These are phyloP conservation scores for Phymanthus crucifer DNA, from an alignment of 92 coral and sea anemone genomes.

Conservation along the genomic window DNA sequence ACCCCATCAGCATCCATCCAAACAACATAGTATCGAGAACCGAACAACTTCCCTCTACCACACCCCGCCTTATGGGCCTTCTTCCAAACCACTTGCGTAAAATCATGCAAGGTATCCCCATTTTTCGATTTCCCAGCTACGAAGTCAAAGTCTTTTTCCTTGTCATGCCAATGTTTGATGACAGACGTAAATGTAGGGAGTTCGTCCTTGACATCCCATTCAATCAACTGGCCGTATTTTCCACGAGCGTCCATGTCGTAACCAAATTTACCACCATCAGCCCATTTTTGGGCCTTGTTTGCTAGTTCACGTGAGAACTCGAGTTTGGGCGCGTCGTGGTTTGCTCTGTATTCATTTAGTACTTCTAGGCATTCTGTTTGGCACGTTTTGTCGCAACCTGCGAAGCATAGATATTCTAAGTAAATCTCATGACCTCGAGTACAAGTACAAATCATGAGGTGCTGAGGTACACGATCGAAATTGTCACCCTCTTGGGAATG, in stretches of 20 bases:
- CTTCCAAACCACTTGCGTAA: slow-evolving; percentile 87
- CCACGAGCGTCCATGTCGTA: slow-evolving; percentile 81
- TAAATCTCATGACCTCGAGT: background rate
- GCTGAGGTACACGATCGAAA: too few relatives aligned
- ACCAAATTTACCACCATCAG: slow-evolving; percentile 83
- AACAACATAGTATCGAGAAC: slow-evolving; percentile 82
- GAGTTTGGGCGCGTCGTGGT: slow-evolving; percentile 69
- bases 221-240: slow-evolving; percentile 84
- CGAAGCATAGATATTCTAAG: background rate
- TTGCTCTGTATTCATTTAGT: slow-evolving; percentile 71
- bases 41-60: slow-evolving; percentile 65
- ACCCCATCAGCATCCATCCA: slow-evolving; percentile 93
- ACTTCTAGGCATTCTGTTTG: slow-evolving; percentile 76
- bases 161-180: slow-evolving; percentile 87
- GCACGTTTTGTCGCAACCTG: slow-evolving; percentile 67
- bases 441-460: too few relatives aligned
- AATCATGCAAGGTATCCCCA: slow-evolving; percentile 83
- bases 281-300: slow-evolving; percentile 78
- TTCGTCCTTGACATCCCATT: slow-evolving; percentile 85
- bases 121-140: slow-evolving; percentile 53
- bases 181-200: slow-evolving; percentile 68
- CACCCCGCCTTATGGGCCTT: slow-evolving; percentile 82
- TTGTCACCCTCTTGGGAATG: background rate
- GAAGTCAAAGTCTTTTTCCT: slow-evolving; percentile 73
- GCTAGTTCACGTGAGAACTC: slow-evolving; percentile 71